Evolutionary conservation across 2,888 invertebrate species (phyloP), one percentile per base, ranked within the genome.

Genomic region (Amitus sp.): DNA sequence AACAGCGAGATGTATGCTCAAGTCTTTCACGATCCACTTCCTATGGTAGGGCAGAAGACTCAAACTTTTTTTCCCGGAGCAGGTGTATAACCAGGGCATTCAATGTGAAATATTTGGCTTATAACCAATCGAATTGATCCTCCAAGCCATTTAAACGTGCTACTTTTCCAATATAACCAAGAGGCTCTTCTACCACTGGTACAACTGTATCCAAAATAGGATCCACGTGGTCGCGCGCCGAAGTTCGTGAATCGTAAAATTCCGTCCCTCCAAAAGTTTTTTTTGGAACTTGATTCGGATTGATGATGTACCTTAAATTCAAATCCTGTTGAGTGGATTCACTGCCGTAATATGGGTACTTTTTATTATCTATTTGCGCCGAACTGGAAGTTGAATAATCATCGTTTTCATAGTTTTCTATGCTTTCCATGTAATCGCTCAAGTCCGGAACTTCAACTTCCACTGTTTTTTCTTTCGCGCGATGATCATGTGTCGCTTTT

Each of bases 111-210:
- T 89, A 91, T 82, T 90, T 90, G 0, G 84, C 83, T 78, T 90
- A 91, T 19, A 90, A 87, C 72, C 93, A 93, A 65, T 90, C 88
- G 15, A 93, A 88, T 83, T 90, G 89, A 65, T 90, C 88, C 0
- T 91, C 92, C 17, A 93, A 80, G 1, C 88, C 87, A 60, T 82
- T 82, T 0, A 92, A 79, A 53, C 90, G 84, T 0, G 83, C 83
- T 6, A 76, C 53, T 46, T 77, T 62, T 15, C 69, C 72, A 5
- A 72, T 71, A 0, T 66, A 68, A 2, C 71, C 77, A 27, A 66
- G 69, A 28, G 80, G 74, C 40, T 75, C 69, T 20, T 81, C 77
- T 40, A 78, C 73, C 13, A 76, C 61, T 1, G 83, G 82, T 0
- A 76, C 57, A 1, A 77, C 72, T 40, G 72, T 48, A n/a, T 74